phyloP scores from a whole-genome alignment of 2,888 invertebrate genomes.

The Eremobia ochroleuca region DNA sequence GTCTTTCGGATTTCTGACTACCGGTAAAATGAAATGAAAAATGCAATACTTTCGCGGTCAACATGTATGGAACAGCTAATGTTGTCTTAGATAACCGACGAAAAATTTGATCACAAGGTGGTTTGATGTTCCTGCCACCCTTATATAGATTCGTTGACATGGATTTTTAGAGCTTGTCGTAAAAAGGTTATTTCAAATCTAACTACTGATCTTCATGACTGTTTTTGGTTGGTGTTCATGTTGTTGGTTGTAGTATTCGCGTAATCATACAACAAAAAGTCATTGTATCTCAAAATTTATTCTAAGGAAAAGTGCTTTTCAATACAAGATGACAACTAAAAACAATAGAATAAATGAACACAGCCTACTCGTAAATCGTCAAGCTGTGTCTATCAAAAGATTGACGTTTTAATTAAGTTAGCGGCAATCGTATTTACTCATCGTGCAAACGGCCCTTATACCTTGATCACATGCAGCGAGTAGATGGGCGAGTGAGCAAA shows the following conservation, averaged over 20 bases:
- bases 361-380: not conserved
- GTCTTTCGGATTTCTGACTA: too few relatives aligned
- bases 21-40: too few relatives aligned
- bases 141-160: too few relatives aligned
- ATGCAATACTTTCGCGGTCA: too few relatives aligned
- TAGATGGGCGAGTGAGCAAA: not conserved
- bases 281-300: not conserved
- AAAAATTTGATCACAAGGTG: too few relatives aligned
- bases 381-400: not conserved
- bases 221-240: too few relatives aligned
- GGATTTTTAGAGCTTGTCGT: too few relatives aligned
- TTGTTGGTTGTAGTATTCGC: not conserved
- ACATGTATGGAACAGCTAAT: too few relatives aligned
- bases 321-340: not conserved
- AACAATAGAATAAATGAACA: not conserved
- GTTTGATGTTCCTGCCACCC: too few relatives aligned
- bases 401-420: conserved; percentile 17
- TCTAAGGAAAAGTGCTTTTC: not conserved
- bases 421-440: not conserved
- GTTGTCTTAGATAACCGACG: too few relatives aligned
- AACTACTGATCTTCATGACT: too few relatives aligned
- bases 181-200: too few relatives aligned
- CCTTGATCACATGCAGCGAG: not conserved
- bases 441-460: not conserved
- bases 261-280: not conserved